Conservation (phyloP, 2,888 invertebrate genomes). For the Agrilus mali region DNA sequence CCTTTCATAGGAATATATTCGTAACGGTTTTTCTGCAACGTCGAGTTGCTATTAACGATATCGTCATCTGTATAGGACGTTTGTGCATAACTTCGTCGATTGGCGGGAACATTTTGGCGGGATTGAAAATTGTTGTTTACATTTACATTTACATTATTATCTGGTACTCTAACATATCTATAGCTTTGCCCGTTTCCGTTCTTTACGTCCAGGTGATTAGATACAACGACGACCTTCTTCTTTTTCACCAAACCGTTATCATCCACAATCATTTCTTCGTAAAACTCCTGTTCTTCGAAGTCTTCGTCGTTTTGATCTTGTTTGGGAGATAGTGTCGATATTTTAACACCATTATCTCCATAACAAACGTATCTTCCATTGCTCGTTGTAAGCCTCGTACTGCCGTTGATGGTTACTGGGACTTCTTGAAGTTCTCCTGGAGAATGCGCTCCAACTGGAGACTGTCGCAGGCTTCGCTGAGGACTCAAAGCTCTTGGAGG, state of each 20-base stretch:
- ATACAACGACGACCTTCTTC: conserved; percentile 29
- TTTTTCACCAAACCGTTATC: conserved; percentile 27
- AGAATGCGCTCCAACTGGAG: conserved; percentile 32
- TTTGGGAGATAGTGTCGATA: conserved; percentile 12
- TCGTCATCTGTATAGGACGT: conserved; percentile 25
- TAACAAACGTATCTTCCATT: conserved; percentile 15
- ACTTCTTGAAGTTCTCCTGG: conserved; percentile 21
- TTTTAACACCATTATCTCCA: conserved; percentile 5
- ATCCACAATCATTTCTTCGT: conserved; percentile 33
- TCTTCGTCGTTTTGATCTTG: conserved; percentile 12
- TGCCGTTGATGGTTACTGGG: conserved; percentile 4
- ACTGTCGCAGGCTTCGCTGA: conserved; percentile 20
- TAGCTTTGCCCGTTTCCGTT: conserved; percentile 13
- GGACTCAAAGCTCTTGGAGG: conserved; percentile 13
- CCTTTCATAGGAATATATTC: conserved; percentile 43
- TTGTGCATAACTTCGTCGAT: conserved; percentile 28
- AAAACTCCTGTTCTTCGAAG: conserved; percentile 31
- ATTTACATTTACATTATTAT: neutral
- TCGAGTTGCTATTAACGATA: conserved; percentile 27
- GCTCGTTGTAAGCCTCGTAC: conserved; percentile 15
- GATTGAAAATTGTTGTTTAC: conserved; percentile 32
- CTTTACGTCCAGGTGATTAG: conserved; percentile 31
- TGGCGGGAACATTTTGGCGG: conserved; percentile 35
- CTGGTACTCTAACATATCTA: conserved; percentile 4
- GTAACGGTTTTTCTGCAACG: conserved; percentile 34